Conservation (phyloP, 2,113 vertebrate genomes). For the Pogona vitticeps region DNA sequence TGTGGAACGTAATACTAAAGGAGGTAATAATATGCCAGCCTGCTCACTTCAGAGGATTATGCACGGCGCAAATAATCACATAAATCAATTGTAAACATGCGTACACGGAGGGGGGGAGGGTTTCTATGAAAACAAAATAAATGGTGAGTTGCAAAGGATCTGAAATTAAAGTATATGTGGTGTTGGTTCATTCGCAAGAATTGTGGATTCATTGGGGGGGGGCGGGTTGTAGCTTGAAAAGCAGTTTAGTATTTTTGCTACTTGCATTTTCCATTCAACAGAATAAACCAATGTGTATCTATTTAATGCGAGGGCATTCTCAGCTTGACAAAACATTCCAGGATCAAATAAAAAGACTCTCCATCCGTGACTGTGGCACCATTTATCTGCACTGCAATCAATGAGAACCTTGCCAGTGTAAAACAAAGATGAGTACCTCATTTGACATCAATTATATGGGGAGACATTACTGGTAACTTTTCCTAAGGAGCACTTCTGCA, state of each 20-base stretch:
- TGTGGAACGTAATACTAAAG: neutral
- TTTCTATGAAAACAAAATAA: neutral
- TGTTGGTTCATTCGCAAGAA: neutral
- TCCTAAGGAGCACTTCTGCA: neutral
- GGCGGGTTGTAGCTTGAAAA: neutral
- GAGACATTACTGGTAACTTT: neutral
- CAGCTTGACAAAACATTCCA: neutral
- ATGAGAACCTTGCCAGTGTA: neutral
- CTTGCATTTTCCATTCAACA: neutral
- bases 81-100: neutral
- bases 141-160: neutral
- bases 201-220: neutral
- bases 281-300: neutral
- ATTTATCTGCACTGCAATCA: neutral
- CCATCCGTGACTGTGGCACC: neutral
- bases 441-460: neutral
- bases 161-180: neutral
- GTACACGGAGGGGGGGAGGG: neutral
- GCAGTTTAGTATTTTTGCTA: neutral
- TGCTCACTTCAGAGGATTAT: constrained; percentile 9
- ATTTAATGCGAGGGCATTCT: neutral
- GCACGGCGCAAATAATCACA: neutral
- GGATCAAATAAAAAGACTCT: neutral
- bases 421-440: neutral
- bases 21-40: constrained; percentile 8